These are phyloP conservation scores for Paramormyrops kingsleyae DNA, from an alignment of 2,113 vertebrate genomes.

Conservation along the genomic window DNA sequence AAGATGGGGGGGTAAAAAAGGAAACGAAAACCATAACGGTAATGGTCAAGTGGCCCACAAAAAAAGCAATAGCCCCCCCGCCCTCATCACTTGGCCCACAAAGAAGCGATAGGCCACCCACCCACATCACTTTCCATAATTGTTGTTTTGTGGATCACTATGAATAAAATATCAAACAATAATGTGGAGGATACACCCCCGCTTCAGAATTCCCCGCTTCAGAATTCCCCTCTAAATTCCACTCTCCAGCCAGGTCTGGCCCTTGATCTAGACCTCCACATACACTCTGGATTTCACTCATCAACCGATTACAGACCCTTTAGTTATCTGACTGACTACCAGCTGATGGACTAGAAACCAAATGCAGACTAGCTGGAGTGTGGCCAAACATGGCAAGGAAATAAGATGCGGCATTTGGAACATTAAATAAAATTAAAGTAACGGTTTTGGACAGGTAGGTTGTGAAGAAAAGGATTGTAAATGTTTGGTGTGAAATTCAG, in stretches of 20 bases:
- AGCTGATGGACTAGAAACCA: background rate
- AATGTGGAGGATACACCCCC: slow-evolving; percentile 11
- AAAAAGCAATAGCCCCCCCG: slow-evolving; percentile 8
- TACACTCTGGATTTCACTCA: background rate
- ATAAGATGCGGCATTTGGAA: background rate
- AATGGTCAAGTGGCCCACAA: slow-evolving; percentile 41
- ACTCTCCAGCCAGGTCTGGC: background rate
- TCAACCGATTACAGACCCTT: background rate
- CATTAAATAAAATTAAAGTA: background rate
- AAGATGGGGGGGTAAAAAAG: background rate
- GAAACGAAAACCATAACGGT: slow-evolving; percentile 46
- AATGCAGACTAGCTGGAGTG: background rate
- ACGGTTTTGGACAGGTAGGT: background rate
- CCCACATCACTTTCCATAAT: slow-evolving; percentile 37
- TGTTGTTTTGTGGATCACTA: slow-evolving; percentile 40
- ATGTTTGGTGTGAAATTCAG: background rate
- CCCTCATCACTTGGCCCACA: slow-evolving; percentile 35
- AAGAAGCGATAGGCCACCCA: slow-evolving; percentile 28
- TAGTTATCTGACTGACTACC: background rate
- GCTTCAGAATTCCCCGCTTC: background rate
- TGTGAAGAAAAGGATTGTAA: background rate
- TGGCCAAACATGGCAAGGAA: background rate
- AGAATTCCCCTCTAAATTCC: background rate
- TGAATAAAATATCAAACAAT: slow-evolving; percentile 40
- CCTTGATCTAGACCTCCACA: background rate